These are phyloP conservation scores for Cremastinae sp. DNA, from an alignment of 2,888 invertebrate genomes.

Conservation along the genomic window DNA sequence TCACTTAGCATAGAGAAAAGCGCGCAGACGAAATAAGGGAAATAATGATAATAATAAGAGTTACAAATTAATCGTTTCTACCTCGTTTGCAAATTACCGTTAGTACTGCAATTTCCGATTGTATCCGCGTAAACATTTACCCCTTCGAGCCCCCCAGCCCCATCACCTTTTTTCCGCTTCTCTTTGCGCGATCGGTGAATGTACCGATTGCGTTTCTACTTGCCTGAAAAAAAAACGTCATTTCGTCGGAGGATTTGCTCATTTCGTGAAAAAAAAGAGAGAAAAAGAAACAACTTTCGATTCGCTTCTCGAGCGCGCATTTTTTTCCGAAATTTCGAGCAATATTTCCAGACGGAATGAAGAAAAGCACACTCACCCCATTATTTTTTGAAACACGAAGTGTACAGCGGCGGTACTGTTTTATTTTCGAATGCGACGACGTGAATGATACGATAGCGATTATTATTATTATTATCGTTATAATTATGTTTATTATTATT, in stretches of 20 bases:
- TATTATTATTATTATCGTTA: slow-evolving; percentile 43
- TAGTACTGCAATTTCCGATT: slow-evolving; percentile 48
- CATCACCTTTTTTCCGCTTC: background rate
- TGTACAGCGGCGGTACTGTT: slow-evolving; percentile 23
- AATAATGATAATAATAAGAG: slow-evolving; percentile 34
- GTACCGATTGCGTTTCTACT: background rate
- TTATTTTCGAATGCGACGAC: slow-evolving; percentile 27
- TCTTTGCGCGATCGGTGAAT: background rate
- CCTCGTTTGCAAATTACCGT: slow-evolving; percentile 63
- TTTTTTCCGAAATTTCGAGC: background rate
- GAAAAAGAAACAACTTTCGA: too few species aligned
- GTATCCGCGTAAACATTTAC: slow-evolving; percentile 32
- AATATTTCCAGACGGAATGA: background rate
- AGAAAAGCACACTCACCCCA: background rate
- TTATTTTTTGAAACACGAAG: background rate
- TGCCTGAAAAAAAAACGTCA: background rate
- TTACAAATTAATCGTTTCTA: slow-evolving; percentile 62
- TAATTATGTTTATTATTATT: slow-evolving; percentile 40
- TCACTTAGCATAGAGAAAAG: slow-evolving; percentile 28
- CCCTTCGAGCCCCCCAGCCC: background rate
- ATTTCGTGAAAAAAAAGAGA: too few species aligned
- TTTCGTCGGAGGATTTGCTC: background rate
- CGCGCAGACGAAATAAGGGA: background rate
- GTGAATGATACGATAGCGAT: slow-evolving; percentile 35
- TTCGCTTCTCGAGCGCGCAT: too few species aligned